Evolutionary conservation across 2,113 vertebrate genomes (phyloP).

Genomic region (Uria aalge): DNA sequence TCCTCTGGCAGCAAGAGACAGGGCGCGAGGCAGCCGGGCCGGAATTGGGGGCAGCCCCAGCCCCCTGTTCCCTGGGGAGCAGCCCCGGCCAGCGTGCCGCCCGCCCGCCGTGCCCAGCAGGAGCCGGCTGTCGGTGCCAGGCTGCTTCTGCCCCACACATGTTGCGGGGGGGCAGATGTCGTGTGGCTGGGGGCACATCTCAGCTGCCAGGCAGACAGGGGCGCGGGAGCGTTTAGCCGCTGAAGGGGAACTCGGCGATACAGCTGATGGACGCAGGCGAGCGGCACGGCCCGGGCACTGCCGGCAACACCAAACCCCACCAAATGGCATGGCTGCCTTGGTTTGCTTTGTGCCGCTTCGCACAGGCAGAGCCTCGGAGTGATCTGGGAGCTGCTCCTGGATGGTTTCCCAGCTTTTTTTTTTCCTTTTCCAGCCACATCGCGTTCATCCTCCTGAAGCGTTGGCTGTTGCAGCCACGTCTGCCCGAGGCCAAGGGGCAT

Average conservation of each 20-base stretch:
- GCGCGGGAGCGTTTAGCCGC: not conserved
- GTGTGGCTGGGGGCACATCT: not conserved
- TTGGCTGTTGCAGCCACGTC: not conserved
- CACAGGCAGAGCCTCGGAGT: not conserved
- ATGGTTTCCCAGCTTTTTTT: not conserved
- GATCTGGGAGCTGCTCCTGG: not conserved
- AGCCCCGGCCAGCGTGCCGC: not conserved
- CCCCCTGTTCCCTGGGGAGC: not conserved
- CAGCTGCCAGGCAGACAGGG: not conserved
- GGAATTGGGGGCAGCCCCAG: fast-evolving
- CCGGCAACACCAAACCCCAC: not conserved
- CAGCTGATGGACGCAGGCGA: not conserved
- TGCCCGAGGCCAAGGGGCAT: not conserved
- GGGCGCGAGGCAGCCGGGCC: not conserved
- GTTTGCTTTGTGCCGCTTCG: not conserved
- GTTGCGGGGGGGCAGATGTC: not conserved
- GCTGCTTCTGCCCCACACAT: not conserved
- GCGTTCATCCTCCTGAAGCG: not conserved
- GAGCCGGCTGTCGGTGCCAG: fast-evolving
- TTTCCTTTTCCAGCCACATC: not conserved
- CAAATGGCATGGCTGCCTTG: not conserved
- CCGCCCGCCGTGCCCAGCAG: not conserved
- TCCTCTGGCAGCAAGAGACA: not conserved
- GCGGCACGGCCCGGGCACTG: fast-evolving
- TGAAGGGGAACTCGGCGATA: not conserved